Evolutionary conservation across 2,113 vertebrate species (phyloP).

Genomic region (Turdus rufiventris): DNA sequence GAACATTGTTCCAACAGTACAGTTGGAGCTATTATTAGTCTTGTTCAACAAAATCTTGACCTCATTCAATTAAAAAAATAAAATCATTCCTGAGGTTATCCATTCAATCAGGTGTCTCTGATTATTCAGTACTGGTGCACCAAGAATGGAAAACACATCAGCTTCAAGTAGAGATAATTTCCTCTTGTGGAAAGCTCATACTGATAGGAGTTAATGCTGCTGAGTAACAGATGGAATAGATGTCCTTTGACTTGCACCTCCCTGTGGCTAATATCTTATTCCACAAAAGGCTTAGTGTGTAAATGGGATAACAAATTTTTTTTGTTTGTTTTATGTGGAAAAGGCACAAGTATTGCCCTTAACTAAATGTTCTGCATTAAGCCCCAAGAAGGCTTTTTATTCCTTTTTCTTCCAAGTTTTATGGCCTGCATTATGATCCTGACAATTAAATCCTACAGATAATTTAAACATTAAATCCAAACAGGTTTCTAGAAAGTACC

Average conservation of each 20-base stretch:
- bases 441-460: not conserved
- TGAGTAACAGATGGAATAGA: not conserved
- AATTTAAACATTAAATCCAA: not conserved
- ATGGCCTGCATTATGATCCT: not conserved
- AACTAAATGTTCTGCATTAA: not conserved
- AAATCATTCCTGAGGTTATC: not conserved
- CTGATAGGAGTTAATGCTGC: not conserved
- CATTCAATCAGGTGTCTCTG: not conserved
- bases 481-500: conserved; percentile 2
- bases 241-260: not conserved
- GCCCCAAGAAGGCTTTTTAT: not conserved
- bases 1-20: not conserved
- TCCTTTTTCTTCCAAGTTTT: not conserved
- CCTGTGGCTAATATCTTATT: not conserved
- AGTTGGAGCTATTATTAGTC: not conserved
- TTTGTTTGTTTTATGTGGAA: not conserved
- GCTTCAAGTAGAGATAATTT: fast-evolving
- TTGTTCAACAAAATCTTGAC: not conserved
- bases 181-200: not conserved
- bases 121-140: not conserved
- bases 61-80: not conserved
- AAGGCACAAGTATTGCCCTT: not conserved
- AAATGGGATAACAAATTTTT: not conserved
- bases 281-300: not conserved
- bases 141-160: not conserved